Evolutionary conservation across 2,113 vertebrate genomes (phyloP), one percentile per base, ranked within the genome.

Genomic region (Oryctolagus cuniculus): DNA sequence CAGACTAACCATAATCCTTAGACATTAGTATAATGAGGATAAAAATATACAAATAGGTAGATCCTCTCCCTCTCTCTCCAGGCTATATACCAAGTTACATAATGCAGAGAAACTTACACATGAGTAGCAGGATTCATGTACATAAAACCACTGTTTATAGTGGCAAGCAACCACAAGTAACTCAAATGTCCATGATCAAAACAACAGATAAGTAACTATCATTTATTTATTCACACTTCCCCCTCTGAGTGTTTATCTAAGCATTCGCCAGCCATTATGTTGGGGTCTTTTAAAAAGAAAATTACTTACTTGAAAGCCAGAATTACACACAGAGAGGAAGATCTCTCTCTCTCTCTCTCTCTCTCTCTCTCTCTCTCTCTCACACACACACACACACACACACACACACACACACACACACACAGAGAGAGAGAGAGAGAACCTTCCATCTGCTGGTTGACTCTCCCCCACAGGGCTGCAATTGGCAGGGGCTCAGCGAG

Each of bases 111-210:
- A 80, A 81, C 19, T 27, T 81, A 83, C 0, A 13, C 24, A 77
- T 21, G 17, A 93, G 75, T 34, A 82, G 25, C 63, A 93, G 22
- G 34, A 64, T 83, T 64, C 22, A 90, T 72, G 27, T 29, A 6
- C 21, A 61, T 34, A 80, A 90, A 81, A 75, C 51, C 25, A 75
- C 12, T 81, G 10, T 77, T 69, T 67, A 29, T 55, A 69, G 81
- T 12, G 87, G 16, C 77, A 93, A 70, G 31, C 61, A 75, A 93
- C 22, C 93, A 66, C 6, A 90, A 95, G 75, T 21, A 64, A 51
- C 25, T 7, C 12, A 80, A 90, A 86, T 63, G 25, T 31, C 63
- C 31, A 83, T 73, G 29, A 91, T 82, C 29, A 90, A 93, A 81
- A 90, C 31, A 93, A 67, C 44, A 34, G 21, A 34, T 91, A 81